phyloP scores from a whole-genome alignment of 2,888 invertebrate species.

The Pediacus dermestoides region DNA sequence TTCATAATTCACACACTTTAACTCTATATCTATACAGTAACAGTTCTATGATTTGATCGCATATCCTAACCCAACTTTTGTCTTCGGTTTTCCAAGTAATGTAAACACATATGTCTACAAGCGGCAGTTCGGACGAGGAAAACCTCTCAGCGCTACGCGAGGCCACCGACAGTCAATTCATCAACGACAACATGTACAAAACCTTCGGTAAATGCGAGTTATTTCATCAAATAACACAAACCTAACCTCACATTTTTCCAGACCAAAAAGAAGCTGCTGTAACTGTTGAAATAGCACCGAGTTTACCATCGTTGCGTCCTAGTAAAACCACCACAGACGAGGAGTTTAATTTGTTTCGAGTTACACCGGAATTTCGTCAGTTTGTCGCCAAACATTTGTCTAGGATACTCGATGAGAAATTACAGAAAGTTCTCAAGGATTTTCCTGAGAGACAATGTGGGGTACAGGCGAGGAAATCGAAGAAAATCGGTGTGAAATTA shows the following conservation, averaged over 20 bases:
- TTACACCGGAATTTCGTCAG: slow-evolving; percentile 54
- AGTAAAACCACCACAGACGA: slow-evolving; percentile 48
- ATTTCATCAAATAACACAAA: slow-evolving; percentile 8
- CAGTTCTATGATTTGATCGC: too few species aligned
- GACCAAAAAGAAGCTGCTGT: too few species aligned
- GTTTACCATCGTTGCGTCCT: slow-evolving; percentile 32
- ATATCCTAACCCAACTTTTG: too few species aligned
- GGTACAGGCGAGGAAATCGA: slow-evolving; percentile 26
- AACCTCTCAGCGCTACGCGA: slow-evolving; percentile 44
- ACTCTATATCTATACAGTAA: too few species aligned
- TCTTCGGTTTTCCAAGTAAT: too few species aligned
- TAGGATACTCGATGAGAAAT: slow-evolving; percentile 49
- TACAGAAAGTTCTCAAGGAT: slow-evolving; percentile 35
- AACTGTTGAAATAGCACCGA: slow-evolving; percentile 25
- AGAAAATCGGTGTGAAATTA: slow-evolving; percentile 39
- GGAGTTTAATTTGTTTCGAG: slow-evolving; percentile 55
- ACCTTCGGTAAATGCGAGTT: slow-evolving; percentile 22
- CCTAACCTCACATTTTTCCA: not conserved
- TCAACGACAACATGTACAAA: slow-evolving; percentile 44
- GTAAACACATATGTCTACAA: too few species aligned
- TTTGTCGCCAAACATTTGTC: slow-evolving; percentile 54
- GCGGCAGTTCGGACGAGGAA: slow-evolving; percentile 45
- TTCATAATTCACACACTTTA: too few species aligned
- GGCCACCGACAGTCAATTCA: slow-evolving; percentile 53
- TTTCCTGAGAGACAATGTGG: slow-evolving; percentile 8